Evolutionary conservation across 2,113 vertebrate species (phyloP), one percentile per base, ranked within the genome.

Genomic region (Dipodomys ordii): DNA sequence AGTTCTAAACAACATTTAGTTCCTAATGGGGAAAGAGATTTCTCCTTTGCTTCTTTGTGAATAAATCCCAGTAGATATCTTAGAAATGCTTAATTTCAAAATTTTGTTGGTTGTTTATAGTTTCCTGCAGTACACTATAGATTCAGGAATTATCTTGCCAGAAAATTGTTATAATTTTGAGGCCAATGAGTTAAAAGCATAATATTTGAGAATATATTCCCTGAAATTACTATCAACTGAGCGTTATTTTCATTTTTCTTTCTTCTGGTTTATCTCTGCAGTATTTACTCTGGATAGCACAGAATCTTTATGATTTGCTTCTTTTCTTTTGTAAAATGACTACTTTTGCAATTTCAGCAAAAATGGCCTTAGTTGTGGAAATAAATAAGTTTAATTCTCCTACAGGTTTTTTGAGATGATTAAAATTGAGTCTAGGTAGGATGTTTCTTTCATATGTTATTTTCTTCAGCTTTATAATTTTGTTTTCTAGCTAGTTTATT

Each of bases 401-500:
- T 87, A 85, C 88, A 90, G 84, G 88, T 92, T 57, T 92, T 93
- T 96, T 92, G 76, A 89, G 83, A 94, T 95, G 90, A 94, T 95
- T 95, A 96, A 96, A 95, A 96, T 78, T 90, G 92, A 94, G 92
- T 93, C 39, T 74, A 91, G 90, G 93, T 93, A 32, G 90, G 92
- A 73, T 93, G 72, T 92, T 93, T 95, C 83, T 93, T 94, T 96
- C 90, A 62, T 81, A 78, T 90, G 86, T 90, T 96, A 95, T 93
- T 96, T 57, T 94, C 83, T 86, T 87, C 80, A 91, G 92, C 79
- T 91, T 96, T 92, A 74, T 97, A 83, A 95, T 96, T 96, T 96
- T 95, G 94, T 96, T 84, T 96, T 95, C 93, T 86, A 92, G 80
- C 46, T 92, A 87, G 90, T 96, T 97, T 96, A 95, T 95, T 97